Percentiles rank a stretch among this genome's conserved stretches.
phyloP scores from a whole-genome alignment of 1,140 invertebrate species.

The Drosophila navojoa region DNA sequence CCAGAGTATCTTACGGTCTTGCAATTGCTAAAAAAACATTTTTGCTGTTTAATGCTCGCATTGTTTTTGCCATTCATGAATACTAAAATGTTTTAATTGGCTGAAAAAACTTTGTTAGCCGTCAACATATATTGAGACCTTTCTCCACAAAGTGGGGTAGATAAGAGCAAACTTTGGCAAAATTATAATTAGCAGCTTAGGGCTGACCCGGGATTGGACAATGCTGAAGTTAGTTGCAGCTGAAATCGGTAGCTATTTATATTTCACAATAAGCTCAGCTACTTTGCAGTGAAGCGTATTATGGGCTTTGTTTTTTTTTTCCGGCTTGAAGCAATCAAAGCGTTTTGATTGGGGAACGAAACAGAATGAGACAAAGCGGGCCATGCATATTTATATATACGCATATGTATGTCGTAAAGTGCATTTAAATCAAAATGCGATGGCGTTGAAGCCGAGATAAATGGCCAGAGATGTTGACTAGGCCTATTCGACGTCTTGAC shows the following conservation, averaged over 20 bases:
- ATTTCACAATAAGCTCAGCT: constrained; percentile 37
- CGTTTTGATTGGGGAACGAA: constrained; percentile 66
- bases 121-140: constrained; percentile 49
- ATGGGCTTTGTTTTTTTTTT: constrained; percentile 45
- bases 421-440: constrained; percentile 73
- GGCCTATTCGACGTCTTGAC: constrained; percentile 55
- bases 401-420: constrained; percentile 54
- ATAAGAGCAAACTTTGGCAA: constrained; percentile 56
- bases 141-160: constrained; percentile 10
- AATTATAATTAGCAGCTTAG: constrained; percentile 75
- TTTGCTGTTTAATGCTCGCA: too few relatives aligned
- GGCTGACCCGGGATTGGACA: constrained; percentile 18
- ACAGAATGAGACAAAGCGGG: constrained; percentile 35
- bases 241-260: constrained; percentile 63
- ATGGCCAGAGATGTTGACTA: constrained; percentile 38
- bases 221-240: constrained; percentile 33
- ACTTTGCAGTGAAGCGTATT: background rate
- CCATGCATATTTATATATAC: constrained; percentile 74
- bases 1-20: too few relatives aligned
- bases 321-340: constrained; percentile 58
- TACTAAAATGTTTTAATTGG: constrained; percentile 74
- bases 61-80: constrained; percentile 4
- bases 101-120: constrained; percentile 67
- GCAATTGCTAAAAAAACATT: too few relatives aligned
- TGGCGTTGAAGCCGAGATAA: constrained; percentile 52